A percentile compares a stretch with the other conserved stretches of the same genome.
Evolutionary conservation across 1,140 invertebrate species (phyloP).

Genomic region (Aphis craccivora): DNA sequence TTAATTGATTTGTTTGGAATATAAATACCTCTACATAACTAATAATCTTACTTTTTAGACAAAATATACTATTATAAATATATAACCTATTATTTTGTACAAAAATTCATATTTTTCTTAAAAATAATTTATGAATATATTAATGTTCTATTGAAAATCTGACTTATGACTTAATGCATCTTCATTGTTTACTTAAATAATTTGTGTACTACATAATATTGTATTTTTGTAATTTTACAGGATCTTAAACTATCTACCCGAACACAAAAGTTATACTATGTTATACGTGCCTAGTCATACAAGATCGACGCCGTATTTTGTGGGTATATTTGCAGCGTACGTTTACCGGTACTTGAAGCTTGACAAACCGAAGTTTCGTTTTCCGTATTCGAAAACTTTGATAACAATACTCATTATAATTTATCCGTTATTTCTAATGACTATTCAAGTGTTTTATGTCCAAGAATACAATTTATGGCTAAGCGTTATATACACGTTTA

Average conservation of each 20-base stretch:
- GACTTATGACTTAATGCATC: not conserved
- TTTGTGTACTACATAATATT: not conserved
- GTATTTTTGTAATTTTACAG: not conserved
- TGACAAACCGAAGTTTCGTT: constrained; percentile 61
- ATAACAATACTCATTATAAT: not conserved
- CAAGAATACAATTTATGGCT: constrained; percentile 36
- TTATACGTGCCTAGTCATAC: constrained; percentile 64
- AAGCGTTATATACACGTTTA: not conserved
- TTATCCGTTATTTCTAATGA: not conserved
- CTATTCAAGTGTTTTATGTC: constrained; percentile 19
- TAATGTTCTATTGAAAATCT: no score
- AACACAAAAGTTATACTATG: constrained; percentile 60
- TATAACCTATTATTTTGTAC: no score
- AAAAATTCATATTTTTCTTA: no score
- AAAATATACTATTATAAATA: no score
- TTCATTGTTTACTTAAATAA: not conserved
- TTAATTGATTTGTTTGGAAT: no score
- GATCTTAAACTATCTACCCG: not conserved
- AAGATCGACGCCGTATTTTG: constrained; percentile 64
- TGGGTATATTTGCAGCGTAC: constrained; percentile 65
- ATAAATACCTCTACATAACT: not conserved
- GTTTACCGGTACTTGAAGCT: constrained; percentile 60
- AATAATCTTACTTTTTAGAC: not conserved
- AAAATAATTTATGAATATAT: no score
- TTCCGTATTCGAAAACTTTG: constrained; percentile 53